Conservation (phyloP, 2,113 vertebrate species). For the Hypanus sabinus region DNA sequence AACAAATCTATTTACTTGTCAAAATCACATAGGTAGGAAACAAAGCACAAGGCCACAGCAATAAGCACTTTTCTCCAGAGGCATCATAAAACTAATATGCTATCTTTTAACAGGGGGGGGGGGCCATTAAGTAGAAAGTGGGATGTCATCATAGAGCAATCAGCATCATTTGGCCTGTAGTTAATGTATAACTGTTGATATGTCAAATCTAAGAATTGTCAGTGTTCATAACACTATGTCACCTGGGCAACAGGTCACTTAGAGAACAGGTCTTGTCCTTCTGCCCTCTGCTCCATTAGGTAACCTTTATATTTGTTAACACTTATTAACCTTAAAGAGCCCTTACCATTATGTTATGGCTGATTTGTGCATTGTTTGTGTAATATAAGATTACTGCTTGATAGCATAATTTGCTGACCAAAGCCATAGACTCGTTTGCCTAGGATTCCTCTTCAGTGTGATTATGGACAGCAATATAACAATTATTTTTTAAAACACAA, state of each 20-base stretch:
- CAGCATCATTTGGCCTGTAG: conserved; percentile 47
- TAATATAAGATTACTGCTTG: conserved; percentile 36
- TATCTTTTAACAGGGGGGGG: conserved; percentile 26
- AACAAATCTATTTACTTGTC: conserved; percentile 29
- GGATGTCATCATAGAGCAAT: conserved; percentile 53
- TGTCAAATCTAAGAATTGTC: conserved; percentile 46
- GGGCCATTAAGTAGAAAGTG: conserved; percentile 37
- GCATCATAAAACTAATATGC: conserved; percentile 27
- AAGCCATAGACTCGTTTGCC: neutral
- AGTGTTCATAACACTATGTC: conserved; percentile 43
- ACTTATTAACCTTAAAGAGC: conserved; percentile 38
- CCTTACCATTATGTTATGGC: conserved; percentile 36
- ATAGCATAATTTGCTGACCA: conserved; percentile 35
- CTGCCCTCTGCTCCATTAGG: conserved; percentile 1
- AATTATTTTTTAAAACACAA: conserved; percentile 31
- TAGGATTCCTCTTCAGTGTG: neutral
- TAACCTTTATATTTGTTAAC: conserved; percentile 38
- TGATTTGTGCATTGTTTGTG: conserved; percentile 30
- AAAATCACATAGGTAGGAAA: conserved; percentile 30
- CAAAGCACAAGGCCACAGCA: conserved; percentile 36
- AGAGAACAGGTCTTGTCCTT: conserved; percentile 39
- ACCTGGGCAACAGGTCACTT: conserved; percentile 43
- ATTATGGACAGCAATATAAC: conserved; percentile 12
- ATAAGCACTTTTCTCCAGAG: conserved; percentile 37
- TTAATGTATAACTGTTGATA: conserved; percentile 51